Percentiles rank a stretch among this genome's conserved stretches.
Evolutionary conservation across 2,888 invertebrate species (phyloP).

Genomic region (Lottia gigantea): DNA sequence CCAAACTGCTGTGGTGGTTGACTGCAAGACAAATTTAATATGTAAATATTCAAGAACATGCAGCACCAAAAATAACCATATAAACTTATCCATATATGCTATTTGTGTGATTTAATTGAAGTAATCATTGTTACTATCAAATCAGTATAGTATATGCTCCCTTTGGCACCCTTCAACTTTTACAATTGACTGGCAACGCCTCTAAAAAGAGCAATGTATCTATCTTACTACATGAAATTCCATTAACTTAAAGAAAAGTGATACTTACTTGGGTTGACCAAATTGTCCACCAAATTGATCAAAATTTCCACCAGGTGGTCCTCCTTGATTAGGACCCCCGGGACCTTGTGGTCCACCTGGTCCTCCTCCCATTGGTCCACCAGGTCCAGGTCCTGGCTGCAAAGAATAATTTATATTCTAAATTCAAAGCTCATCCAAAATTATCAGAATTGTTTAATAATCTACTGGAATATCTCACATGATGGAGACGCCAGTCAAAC

Average conservation of each 20-base stretch:
- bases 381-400: conserved; percentile 64
- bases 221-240: background rate
- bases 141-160: too few relatives aligned
- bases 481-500: too few relatives aligned
- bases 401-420: too few relatives aligned
- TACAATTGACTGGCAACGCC: background rate
- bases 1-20: conserved; percentile 50
- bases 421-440: too few relatives aligned
- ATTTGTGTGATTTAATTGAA: background rate
- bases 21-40: conserved; percentile 29
- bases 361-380: conserved; percentile 65
- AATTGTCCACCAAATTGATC: conserved; percentile 44
- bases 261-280: conserved; percentile 50
- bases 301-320: conserved; percentile 51
- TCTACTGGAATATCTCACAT: too few relatives aligned
- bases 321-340: conserved; percentile 44
- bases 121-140: background rate
- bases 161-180: too few relatives aligned
- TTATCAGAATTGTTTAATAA: too few relatives aligned
- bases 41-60: too few relatives aligned
- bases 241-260: too few relatives aligned
- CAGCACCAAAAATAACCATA: too few relatives aligned
- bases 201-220: background rate
- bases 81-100: too few relatives aligned
- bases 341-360: conserved; percentile 59